A percentile compares a stretch with the other conserved stretches of the same genome.
Conservation (phyloP, 2,113 vertebrate genomes). For the Poicephalus meyeri region DNA sequence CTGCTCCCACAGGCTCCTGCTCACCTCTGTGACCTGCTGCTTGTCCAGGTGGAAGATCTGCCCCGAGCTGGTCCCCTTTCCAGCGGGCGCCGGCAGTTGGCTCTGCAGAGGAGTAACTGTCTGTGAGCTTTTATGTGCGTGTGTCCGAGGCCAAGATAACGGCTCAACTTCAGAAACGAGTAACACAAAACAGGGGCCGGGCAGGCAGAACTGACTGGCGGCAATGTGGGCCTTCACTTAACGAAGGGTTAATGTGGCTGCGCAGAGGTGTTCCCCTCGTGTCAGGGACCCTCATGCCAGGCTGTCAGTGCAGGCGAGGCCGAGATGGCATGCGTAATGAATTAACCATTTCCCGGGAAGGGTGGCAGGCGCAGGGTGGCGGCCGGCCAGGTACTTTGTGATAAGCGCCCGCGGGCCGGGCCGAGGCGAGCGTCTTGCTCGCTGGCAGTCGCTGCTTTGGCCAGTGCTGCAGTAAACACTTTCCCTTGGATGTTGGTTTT, state of each 20-base stretch:
- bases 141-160: background rate
- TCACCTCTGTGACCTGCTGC: constrained; percentile 93
- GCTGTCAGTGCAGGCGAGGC: background rate
- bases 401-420: constrained; percentile 56
- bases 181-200: background rate
- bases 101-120: background rate
- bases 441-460: constrained; percentile 77
- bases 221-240: fast-evolving
- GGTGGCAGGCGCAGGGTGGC: constrained; percentile 55
- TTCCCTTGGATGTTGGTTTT: constrained; percentile 82
- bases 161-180: background rate
- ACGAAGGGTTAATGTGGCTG: background rate
- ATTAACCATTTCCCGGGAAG: constrained; percentile 54
- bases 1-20: fast-evolving
- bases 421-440: constrained; percentile 44
- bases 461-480: constrained; percentile 80
- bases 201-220: background rate
- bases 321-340: constrained; percentile 30
- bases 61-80: constrained; percentile 80
- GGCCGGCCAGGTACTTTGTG: constrained; percentile 61
- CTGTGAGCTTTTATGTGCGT: background rate
- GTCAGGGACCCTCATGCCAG: background rate
- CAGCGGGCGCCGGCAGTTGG: fast-evolving
- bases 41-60: constrained; percentile 96
- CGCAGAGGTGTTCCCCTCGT: background rate